Conservation (phyloP, 2,888 invertebrate species). For the Dryomyza anilis region DNA sequence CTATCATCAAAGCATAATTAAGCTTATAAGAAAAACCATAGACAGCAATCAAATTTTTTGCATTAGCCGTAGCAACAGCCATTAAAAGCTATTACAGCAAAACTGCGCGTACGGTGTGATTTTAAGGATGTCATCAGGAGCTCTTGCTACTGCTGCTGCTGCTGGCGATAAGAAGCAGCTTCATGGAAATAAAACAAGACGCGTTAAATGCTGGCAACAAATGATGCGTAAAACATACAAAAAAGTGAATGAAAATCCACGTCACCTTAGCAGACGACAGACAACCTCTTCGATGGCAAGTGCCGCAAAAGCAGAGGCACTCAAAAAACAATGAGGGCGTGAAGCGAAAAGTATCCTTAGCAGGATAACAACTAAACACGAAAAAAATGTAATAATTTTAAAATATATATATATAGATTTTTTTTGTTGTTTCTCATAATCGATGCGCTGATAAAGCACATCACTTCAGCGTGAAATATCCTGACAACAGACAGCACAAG, state of each 20-base stretch:
- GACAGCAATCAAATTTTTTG: too few relatives aligned
- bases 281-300: too few relatives aligned
- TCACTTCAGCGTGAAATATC: slow-evolving; percentile 17
- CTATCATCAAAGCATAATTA: too few relatives aligned
- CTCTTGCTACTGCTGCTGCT: background rate
- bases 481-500: background rate
- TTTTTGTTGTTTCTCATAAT: slow-evolving; percentile 15
- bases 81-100: too few relatives aligned
- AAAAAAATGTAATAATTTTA: slow-evolving; percentile 1
- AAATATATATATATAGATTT: background rate
- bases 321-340: background rate
- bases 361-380: too few relatives aligned
- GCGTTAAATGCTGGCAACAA: background rate
- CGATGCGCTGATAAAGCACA: slow-evolving; percentile 26
- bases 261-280: too few relatives aligned
- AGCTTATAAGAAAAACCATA: too few relatives aligned
- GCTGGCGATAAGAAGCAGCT: background rate
- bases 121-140: background rate
- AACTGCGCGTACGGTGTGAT: too few relatives aligned
- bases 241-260: background rate
- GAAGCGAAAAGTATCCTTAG: background rate
- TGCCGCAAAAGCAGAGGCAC: background rate
- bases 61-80: too few relatives aligned
- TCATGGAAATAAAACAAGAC: background rate
- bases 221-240: background rate